Evolutionary conservation across 1,140 invertebrate species (phyloP).

Genomic region (Caenorhabditis remanei): DNA sequence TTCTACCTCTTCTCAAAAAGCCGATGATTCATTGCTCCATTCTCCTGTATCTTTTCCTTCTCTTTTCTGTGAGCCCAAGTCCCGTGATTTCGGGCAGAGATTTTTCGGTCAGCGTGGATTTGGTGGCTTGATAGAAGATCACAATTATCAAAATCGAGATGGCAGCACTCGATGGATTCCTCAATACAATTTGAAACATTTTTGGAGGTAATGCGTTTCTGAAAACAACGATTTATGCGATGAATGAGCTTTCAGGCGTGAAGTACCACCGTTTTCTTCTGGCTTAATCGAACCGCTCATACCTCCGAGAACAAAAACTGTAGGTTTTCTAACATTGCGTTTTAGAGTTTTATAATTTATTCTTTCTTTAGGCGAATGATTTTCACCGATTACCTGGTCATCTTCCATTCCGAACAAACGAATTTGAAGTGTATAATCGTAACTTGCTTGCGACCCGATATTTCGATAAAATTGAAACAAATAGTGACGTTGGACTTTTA

Average conservation of each 20-base stretch:
- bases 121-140: conserved; percentile 46
- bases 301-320: conserved; percentile 16
- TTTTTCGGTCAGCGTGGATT: conserved; percentile 39
- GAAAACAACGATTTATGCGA: neutral
- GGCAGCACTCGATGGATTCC: conserved; percentile 35
- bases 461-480: neutral
- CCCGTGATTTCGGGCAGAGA: conserved; percentile 33
- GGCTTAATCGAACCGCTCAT: conserved; percentile 46
- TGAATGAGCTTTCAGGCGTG: neutral
- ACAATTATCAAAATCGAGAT: neutral
- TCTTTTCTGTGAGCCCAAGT: conserved; percentile 40
- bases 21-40: neutral
- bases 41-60: neutral
- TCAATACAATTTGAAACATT: conserved; percentile 59
- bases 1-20: neutral
- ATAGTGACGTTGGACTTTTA: neutral
- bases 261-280: neutral
- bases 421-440: conserved; percentile 6
- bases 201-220: conserved; percentile 45
- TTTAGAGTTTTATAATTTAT: neutral
- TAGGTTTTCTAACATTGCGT: neutral
- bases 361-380: neutral
- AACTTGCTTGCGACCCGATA: conserved; percentile 43
- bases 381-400: conserved; percentile 54
- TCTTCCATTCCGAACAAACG: conserved; percentile 13